Evolutionary conservation across 2,113 vertebrate genomes (phyloP).

Genomic region (Donacobius atricapilla): DNA sequence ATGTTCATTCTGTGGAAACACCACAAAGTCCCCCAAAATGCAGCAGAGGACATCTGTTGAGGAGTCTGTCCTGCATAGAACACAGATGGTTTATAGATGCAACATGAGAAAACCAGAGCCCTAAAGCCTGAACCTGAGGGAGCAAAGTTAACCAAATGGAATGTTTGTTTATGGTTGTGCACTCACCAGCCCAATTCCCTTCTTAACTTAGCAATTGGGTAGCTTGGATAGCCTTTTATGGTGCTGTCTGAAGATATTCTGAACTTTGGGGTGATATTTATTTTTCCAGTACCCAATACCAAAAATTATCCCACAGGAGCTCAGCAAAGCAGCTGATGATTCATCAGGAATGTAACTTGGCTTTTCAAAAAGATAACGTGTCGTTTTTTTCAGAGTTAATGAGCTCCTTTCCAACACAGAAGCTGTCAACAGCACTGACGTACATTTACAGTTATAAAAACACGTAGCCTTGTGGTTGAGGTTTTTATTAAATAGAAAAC

Average conservation of each 20-base stretch:
- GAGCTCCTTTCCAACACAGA: conserved; percentile 31
- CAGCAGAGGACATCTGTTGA: not conserved
- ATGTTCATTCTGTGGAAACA: not conserved
- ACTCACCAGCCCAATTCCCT: not conserved
- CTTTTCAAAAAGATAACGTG: conserved; percentile 9
- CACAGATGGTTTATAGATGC: not conserved
- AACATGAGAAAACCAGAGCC: not conserved
- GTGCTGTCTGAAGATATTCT: conserved; percentile 55
- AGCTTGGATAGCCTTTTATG: conserved; percentile 62
- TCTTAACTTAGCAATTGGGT: conserved; percentile 38
- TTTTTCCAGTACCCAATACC: conserved; percentile 6
- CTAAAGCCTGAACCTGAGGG: not conserved
- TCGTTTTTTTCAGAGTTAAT: conserved; percentile 49
- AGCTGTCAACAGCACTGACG: conserved; percentile 38
- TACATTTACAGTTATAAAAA: conserved; percentile 7
- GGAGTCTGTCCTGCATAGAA: not conserved
- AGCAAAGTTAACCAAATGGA: conserved; percentile 42
- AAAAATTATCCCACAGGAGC: conserved; percentile 56
- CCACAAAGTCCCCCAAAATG: not conserved
- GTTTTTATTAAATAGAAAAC: conserved; percentile 23
- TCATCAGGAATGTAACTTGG: conserved; percentile 6
- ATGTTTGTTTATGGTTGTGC: conserved; percentile 22
- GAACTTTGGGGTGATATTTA: conserved; percentile 48
- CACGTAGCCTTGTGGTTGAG: conserved; percentile 2
- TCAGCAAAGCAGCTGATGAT: not conserved